phyloP scores from a whole-genome alignment of 2,113 vertebrate species.

The Eudyptes chrysolophus region DNA sequence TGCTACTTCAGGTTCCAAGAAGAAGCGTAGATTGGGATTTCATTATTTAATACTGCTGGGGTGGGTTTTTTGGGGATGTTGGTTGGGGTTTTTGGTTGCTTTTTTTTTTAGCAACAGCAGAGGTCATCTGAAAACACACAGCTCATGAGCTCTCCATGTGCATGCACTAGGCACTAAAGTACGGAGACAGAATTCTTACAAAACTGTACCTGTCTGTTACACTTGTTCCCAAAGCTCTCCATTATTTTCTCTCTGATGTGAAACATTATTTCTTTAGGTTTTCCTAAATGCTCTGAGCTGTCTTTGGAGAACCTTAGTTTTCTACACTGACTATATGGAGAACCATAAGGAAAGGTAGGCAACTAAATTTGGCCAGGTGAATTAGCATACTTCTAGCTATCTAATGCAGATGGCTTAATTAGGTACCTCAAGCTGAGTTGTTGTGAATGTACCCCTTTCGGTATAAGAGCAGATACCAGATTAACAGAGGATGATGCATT shows the following conservation, averaged over 20 bases:
- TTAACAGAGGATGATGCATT: background rate
- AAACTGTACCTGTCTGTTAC: background rate
- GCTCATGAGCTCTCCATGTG: background rate
- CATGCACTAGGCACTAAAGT: background rate
- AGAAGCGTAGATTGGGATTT: fast-evolving
- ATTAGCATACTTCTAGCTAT: background rate
- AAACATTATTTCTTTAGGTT: background rate
- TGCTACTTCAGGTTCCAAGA: background rate
- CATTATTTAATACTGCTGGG: background rate
- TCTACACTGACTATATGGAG: background rate
- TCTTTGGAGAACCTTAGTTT: background rate
- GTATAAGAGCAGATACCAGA: background rate
- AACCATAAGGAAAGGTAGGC: background rate
- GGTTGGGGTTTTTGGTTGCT: fast-evolving
- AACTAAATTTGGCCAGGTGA: background rate
- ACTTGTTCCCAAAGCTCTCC: background rate
- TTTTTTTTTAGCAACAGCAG: background rate
- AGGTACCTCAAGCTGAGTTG: background rate
- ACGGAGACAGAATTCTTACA: background rate
- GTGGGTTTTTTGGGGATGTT: fast-evolving
- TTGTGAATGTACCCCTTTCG: background rate
- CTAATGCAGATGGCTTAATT: background rate
- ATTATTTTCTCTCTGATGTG: background rate
- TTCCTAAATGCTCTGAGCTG: background rate
- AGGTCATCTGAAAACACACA: background rate